Percentiles rank a stretch among this genome's conserved stretches.
These are phyloP conservation scores for Urosaurus nigricauda DNA, from an alignment of 2,797 vertebrate species.

Conservation along the genomic window DNA sequence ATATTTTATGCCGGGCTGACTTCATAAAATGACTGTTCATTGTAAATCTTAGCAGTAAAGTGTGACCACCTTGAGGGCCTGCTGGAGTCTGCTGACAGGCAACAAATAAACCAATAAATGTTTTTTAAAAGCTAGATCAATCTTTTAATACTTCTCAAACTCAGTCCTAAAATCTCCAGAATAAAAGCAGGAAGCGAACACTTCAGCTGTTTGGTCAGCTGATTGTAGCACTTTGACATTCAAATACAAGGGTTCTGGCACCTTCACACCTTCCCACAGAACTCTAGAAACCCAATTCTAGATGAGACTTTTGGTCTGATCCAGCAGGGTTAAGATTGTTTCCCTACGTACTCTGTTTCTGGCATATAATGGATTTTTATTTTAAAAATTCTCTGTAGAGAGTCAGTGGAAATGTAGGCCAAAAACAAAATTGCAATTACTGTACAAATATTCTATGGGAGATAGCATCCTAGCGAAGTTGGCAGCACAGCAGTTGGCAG, in stretches of 20 bases:
- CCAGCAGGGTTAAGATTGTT: background rate
- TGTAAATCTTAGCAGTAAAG: background rate
- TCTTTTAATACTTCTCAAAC: background rate
- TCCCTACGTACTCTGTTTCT: background rate
- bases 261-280: too few species aligned
- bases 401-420: background rate
- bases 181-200: background rate
- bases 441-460: background rate
- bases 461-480: too few species aligned
- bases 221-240: background rate
- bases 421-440: conserved; percentile 14
- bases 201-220: background rate
- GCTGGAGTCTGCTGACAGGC: background rate
- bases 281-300: background rate
- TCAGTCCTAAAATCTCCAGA: background rate
- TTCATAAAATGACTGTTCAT: background rate
- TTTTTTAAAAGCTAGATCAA: background rate
- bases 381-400: background rate
- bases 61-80: background rate
- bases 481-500: background rate
- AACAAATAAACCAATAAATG: background rate
- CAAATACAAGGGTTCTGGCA: background rate
- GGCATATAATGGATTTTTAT: background rate
- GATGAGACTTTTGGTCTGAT: background rate
- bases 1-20: background rate